Percentiles rank a stretch among this genome's conserved stretches.
Evolutionary conservation across 2,797 vertebrate genomes (phyloP).

Genomic region (Halcyon smyrnensis): DNA sequence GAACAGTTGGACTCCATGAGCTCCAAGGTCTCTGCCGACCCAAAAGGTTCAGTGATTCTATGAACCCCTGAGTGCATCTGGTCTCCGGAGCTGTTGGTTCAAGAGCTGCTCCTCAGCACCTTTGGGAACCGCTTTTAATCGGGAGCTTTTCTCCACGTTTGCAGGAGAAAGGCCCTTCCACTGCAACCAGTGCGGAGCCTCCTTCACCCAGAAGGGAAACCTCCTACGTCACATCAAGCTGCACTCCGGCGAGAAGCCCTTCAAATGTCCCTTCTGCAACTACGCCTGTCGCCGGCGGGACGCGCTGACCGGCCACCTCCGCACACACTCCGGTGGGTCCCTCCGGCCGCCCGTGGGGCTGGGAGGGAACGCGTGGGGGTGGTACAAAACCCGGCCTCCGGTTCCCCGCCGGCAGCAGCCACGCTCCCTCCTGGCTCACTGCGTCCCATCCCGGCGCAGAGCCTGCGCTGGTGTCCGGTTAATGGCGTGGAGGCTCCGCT

Average conservation of each 20-base stretch:
- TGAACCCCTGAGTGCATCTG: rapidly evolving
- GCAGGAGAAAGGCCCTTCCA: constrained; percentile 95
- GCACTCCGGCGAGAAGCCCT: constrained; percentile 97
- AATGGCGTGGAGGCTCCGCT: background rate
- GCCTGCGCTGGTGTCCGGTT: background rate
- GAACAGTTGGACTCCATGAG: too few relatives aligned
- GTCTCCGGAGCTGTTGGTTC: rapidly evolving
- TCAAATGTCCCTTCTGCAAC: constrained; percentile 96
- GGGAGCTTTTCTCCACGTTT: background rate
- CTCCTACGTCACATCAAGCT: constrained; percentile 95
- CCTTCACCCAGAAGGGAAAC: constrained; percentile 98
- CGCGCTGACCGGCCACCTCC: constrained; percentile 93
- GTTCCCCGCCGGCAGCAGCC: background rate
- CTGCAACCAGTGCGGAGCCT: constrained; percentile 97
- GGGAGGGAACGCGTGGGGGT: background rate
- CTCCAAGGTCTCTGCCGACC: background rate
- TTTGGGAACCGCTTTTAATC: rapidly evolving
- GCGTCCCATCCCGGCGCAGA: background rate
- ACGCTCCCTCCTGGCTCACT: background rate
- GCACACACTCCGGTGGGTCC: constrained; percentile 92
- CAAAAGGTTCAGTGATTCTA: too few relatives aligned
- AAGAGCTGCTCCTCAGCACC: background rate
- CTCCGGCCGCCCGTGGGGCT: background rate
- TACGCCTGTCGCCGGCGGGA: constrained; percentile 95
- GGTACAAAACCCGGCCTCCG: background rate